A percentile compares a stretch with the other conserved stretches of the same genome.
These are phyloP conservation scores for Limnothrissa miodon DNA, from an alignment of 2,113 vertebrate species.

Conservation along the genomic window DNA sequence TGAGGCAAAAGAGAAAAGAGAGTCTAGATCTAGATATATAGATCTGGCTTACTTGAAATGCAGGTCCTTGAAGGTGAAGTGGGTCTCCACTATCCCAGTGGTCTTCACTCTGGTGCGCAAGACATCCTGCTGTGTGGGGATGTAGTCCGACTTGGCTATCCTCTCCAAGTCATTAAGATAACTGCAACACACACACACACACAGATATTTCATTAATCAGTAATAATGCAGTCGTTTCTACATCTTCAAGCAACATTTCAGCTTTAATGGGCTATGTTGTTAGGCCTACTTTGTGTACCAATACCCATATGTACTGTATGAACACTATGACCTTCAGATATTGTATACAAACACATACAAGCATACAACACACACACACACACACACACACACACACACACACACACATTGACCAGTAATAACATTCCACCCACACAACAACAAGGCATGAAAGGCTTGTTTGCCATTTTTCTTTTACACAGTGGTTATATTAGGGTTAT, in stretches of 20 bases:
- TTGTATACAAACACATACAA: not conserved
- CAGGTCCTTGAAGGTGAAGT: constrained; percentile 98
- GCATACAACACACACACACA: too few species aligned
- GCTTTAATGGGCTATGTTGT: not conserved
- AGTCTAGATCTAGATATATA: not conserved
- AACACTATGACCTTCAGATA: not conserved
- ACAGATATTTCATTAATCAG: not conserved
- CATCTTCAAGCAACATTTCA: not conserved
- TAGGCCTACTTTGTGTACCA: not conserved
- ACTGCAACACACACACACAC: constrained; percentile 51
- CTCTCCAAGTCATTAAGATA: constrained; percentile 85
- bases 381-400: constrained; percentile 10
- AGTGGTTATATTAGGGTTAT: not conserved
- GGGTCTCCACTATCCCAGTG: constrained; percentile 96
- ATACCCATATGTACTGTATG: not conserved
- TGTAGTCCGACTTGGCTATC: constrained; percentile 89
- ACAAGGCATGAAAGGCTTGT: not conserved
- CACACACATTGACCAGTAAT: not conserved
- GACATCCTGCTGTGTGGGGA: constrained; percentile 96
- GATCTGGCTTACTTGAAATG: constrained; percentile 90
- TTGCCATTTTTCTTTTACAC: not conserved
- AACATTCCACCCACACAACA: not conserved
- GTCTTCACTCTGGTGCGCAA: constrained; percentile 96
- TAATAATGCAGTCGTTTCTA: not conserved
- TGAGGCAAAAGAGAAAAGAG: not conserved